Conservation (phyloP, 2,888 invertebrate species). For the Prosapia bicincta region DNA sequence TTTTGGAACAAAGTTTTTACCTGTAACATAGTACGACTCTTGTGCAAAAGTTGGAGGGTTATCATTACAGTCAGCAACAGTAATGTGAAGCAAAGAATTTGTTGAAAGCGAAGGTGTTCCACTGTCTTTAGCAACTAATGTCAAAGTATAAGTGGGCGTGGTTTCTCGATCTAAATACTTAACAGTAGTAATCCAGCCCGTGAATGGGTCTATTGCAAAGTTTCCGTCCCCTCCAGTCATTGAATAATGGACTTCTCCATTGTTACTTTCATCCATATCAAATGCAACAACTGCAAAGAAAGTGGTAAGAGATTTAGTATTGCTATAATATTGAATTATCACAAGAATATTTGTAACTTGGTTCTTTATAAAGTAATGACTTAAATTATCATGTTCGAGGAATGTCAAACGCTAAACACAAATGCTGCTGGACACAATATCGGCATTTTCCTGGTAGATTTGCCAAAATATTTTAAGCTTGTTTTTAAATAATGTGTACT, state of each 20-base stretch:
- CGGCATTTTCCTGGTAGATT: too few species aligned
- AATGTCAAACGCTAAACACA: too few species aligned
- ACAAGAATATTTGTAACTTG: too few species aligned
- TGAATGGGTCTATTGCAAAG: conserved; percentile 80
- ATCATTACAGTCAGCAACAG: conserved; percentile 86
- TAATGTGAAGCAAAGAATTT: conserved; percentile 71
- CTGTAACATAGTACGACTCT: conserved; percentile 52
- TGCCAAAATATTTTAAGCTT: too few species aligned
- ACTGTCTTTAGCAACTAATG: conserved; percentile 73
- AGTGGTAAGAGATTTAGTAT: too few species aligned
- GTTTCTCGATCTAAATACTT: conserved; percentile 80
- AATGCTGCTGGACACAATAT: too few species aligned
- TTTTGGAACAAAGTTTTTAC: too few species aligned
- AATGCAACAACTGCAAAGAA: conserved; percentile 39
- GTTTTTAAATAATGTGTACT: too few species aligned
- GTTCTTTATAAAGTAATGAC: too few species aligned
- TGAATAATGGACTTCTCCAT: conserved; percentile 42
- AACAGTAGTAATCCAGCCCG: conserved; percentile 82
- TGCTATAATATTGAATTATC: too few species aligned
- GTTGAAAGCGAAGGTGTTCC: conserved; percentile 64
- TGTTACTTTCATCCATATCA: conserved; percentile 18
- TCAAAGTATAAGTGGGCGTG: conserved; percentile 71
- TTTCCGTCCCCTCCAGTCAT: conserved; percentile 54
- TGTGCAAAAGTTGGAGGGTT: conserved; percentile 75
- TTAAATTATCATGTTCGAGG: too few species aligned